phyloP scores from a whole-genome alignment of 1,140 invertebrate genomes.

The Elysia chlorotica region DNA sequence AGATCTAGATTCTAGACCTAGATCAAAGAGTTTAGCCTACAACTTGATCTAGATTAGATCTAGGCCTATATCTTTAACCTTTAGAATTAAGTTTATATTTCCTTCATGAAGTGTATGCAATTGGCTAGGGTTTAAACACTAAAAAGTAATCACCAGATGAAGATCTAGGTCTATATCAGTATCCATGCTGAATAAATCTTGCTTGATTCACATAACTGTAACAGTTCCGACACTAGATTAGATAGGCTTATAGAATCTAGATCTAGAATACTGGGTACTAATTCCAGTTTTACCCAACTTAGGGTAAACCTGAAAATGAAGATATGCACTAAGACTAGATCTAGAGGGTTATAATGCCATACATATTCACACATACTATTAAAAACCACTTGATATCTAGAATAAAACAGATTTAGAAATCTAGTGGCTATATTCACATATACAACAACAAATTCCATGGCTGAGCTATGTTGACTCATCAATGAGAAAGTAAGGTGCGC shows the following conservation, averaged over 20 bases:
- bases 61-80: not conserved
- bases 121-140: not conserved
- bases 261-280: not conserved
- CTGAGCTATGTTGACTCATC: too few relatives aligned
- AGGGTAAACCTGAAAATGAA: not conserved
- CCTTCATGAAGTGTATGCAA: too few relatives aligned
- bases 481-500: too few relatives aligned
- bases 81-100: too few relatives aligned
- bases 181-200: not conserved
- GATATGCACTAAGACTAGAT: not conserved
- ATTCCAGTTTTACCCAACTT: not conserved
- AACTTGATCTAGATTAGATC: conserved; percentile 6
- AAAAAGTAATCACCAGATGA: not conserved
- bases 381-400: too few relatives aligned
- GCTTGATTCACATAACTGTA: not conserved
- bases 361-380: too few relatives aligned
- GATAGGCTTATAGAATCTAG: not conserved
- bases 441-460: too few relatives aligned
- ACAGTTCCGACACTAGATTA: not conserved
- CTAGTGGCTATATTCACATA: too few relatives aligned
- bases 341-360: too few relatives aligned
- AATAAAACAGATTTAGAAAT: too few relatives aligned
- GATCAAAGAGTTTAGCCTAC: not conserved
- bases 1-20: conserved; percentile 4
- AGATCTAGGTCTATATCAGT: conserved; percentile 7